These are phyloP conservation scores for Eutolmus rufibarbis DNA, from an alignment of 2,888 invertebrate genomes.

Conservation along the genomic window DNA sequence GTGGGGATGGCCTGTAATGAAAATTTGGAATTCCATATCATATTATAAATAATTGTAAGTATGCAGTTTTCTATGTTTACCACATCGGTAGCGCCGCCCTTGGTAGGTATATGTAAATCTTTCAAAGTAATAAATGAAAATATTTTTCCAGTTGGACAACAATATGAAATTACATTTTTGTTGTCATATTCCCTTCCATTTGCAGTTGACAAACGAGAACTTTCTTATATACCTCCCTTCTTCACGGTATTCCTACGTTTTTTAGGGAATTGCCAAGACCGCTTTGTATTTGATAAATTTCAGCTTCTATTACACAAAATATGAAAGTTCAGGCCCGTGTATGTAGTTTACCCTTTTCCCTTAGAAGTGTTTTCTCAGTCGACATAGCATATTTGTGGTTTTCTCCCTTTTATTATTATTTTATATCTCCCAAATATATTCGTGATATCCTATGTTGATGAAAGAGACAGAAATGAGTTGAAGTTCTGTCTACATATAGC, in stretches of 20 bases:
- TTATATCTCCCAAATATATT: constrained; percentile 1
- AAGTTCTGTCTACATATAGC: background rate
- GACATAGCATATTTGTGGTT: background rate
- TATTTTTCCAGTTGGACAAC: background rate
- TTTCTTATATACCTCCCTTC: background rate
- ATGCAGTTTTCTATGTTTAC: no score
- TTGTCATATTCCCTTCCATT: background rate
- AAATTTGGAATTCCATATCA: no score
- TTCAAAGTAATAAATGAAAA: background rate
- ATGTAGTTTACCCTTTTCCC: background rate
- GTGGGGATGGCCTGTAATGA: no score
- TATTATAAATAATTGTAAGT: no score
- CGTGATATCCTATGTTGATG: constrained; percentile 1
- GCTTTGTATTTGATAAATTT: constrained; percentile 20
- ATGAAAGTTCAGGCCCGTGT: background rate
- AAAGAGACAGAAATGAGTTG: background rate
- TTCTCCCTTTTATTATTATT: background rate
- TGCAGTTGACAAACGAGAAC: background rate
- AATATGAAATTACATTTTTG: background rate
- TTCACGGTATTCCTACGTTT: background rate
- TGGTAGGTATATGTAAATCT: background rate
- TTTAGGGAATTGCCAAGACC: background rate
- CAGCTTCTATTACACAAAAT: constrained; percentile 4
- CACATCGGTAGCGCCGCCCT: no score
- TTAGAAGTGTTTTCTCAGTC: background rate